Base-by-base conservation (phyloP, 2,113 vertebrate species). In the Elephas maximus region DNA sequence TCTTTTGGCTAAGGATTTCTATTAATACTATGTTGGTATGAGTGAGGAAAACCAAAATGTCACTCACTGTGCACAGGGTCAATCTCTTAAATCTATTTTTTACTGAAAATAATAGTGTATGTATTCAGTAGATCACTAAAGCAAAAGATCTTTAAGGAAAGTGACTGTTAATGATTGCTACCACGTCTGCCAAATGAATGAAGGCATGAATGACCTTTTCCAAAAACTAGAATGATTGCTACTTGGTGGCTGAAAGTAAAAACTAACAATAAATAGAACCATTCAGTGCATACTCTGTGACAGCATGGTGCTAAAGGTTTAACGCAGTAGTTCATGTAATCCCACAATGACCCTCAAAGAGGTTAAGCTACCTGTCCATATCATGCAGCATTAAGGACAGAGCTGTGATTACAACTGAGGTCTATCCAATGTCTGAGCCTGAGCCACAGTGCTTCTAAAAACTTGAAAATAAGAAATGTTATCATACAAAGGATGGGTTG, bases 121-220 rank as follows among this genome's bases (percentile, higher is more conserved):
- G 15, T 83, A 65, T 93, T 95, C 82, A 92, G 37, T 30, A 62
- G 24, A 76, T 91, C 21, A 89, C 57, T 79, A 95, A 97, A 80
- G n/a, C 82, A n/a, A 96, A 95, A 73, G 12, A 41, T 83, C 20
- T 76, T 57, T 44, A 78, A 86, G n/a, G 18, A 21, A 73, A 76
- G 21, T 67, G 15, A 57, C 53, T 57, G 30, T 26, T 78, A 80
- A 7, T 45, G 37, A 76, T 82, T 82, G 90, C 30, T 67, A 57
- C 15, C 0, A 0, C 12, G 74, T 62, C 1, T 76, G n/a, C 12
- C 28, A 79, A 18, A 57, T 6, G 30, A 94, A 51, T 21, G 5
- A 95, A 92, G 44, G 10, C 65, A 74, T 53, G 28, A 84, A 73
- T 57, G 8, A 84, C 44, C 44, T 67, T 81, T 79, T 92, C 57